Evolutionary conservation across 2,113 vertebrate genomes (phyloP).

Genomic region (Diadophis punctatus): DNA sequence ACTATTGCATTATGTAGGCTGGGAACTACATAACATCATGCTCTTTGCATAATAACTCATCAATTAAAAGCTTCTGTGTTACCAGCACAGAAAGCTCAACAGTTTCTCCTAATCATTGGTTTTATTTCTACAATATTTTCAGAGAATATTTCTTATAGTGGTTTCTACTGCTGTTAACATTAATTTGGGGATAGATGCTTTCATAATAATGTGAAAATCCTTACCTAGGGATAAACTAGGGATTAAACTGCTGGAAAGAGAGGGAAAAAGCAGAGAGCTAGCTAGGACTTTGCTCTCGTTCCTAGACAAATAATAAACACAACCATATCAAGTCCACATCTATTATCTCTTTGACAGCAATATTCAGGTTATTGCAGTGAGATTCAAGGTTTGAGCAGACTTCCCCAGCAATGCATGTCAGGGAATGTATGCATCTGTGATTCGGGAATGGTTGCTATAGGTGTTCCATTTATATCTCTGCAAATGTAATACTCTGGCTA

Average conservation of each 20-base stretch:
- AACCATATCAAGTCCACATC: not conserved
- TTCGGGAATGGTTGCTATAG: no score
- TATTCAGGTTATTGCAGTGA: not conserved
- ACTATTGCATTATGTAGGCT: slow-evolving; percentile 10
- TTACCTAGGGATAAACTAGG: not conserved
- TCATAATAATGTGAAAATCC: not conserved
- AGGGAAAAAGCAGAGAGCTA: not conserved
- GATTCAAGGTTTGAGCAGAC: no score
- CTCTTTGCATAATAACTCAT: not conserved
- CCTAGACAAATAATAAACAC: not conserved
- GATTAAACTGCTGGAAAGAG: not conserved
- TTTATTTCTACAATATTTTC: not conserved
- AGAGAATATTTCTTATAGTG: not conserved
- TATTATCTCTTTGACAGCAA: not conserved
- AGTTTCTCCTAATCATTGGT: not conserved
- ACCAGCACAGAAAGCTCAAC: not conserved
- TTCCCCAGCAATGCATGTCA: no score
- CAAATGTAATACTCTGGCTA: no score
- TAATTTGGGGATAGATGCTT: not conserved
- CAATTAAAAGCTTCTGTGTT: not conserved
- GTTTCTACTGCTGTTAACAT: no score
- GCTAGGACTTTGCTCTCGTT: not conserved
- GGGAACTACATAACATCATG: not conserved
- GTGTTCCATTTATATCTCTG: no score
- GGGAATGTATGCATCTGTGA: no score